Conservation (phyloP, 2,888 invertebrate species). For the Mactromeris polynyma region DNA sequence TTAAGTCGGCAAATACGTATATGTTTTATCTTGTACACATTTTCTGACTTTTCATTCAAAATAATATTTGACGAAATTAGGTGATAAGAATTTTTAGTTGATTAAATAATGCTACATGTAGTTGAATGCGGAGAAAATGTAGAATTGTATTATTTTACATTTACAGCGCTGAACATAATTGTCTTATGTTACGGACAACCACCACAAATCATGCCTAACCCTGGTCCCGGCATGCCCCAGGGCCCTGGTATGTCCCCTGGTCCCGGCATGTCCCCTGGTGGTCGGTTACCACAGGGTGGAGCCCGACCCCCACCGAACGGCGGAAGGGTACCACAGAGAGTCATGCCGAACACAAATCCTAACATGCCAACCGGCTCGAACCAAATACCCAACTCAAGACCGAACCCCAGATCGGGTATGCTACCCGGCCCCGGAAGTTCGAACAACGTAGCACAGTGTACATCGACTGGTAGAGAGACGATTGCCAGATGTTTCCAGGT, state of each 20-base stretch:
- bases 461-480: constrained; percentile 46
- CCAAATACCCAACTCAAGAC: neutral
- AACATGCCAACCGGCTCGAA: constrained; percentile 2
- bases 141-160: neutral
- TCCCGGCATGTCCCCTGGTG: too few species aligned
- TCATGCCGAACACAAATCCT: neutral
- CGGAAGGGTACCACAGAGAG: neutral
- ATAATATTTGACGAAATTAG: too few species aligned
- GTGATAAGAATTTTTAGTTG: too few species aligned
- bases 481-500: constrained; percentile 62
- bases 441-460: constrained; percentile 32
- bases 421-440: neutral
- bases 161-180: neutral
- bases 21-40: too few species aligned
- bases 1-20: too few species aligned
- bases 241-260: neutral
- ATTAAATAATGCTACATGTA: too few species aligned
- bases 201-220: constrained; percentile 17
- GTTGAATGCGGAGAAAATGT: too few species aligned
- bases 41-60: too few species aligned
- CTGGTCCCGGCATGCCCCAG: neutral
- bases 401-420: neutral
- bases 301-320: neutral
- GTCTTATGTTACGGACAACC: constrained; percentile 2
- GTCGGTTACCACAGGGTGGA: neutral